These are phyloP conservation scores for Dasysyrphus tricinctus DNA, from an alignment of 2,888 invertebrate genomes.

Conservation along the genomic window DNA sequence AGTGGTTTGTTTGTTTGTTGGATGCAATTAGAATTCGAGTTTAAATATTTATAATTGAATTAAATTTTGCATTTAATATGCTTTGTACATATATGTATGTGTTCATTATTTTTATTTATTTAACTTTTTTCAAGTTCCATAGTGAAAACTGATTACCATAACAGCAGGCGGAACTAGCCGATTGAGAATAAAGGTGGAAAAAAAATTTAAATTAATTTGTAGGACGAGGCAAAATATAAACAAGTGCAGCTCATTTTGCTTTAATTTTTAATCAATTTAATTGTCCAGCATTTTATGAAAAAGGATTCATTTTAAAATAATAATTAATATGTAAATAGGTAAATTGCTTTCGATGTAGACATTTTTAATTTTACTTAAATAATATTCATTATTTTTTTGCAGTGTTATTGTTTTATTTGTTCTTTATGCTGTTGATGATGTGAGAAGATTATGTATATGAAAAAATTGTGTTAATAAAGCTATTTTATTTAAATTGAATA, in stretches of 20 bases:
- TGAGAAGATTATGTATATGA: neutral
- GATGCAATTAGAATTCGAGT: conserved; percentile 56
- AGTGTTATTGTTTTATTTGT: neutral
- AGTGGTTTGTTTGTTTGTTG: conserved; percentile 14
- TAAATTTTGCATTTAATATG: conserved; percentile 42
- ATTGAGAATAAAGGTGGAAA: neutral
- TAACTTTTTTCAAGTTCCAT: neutral
- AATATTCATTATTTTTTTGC: neutral
- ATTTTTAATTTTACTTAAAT: neutral
- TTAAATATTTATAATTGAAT: conserved; percentile 67
- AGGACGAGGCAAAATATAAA: neutral
- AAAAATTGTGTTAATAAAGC: conserved; percentile 2
- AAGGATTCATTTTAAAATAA: conserved; percentile 26
- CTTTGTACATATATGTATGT: neutral
- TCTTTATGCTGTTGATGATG: neutral
- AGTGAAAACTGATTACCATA: neutral
- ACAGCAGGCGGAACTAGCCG: neutral
- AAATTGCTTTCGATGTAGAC: conserved; percentile 3
- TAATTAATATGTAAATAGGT: conserved; percentile 41
- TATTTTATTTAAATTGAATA: conserved; percentile 20
- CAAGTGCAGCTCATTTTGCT: conserved; percentile 13
- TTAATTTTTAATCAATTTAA: conserved; percentile 39
- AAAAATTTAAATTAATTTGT: conserved; percentile 15
- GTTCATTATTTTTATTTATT: conserved; percentile 9
- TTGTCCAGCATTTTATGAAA: conserved; percentile 27